phyloP scores from a whole-genome alignment of 2,888 invertebrate genomes.

The Arge pagana region DNA sequence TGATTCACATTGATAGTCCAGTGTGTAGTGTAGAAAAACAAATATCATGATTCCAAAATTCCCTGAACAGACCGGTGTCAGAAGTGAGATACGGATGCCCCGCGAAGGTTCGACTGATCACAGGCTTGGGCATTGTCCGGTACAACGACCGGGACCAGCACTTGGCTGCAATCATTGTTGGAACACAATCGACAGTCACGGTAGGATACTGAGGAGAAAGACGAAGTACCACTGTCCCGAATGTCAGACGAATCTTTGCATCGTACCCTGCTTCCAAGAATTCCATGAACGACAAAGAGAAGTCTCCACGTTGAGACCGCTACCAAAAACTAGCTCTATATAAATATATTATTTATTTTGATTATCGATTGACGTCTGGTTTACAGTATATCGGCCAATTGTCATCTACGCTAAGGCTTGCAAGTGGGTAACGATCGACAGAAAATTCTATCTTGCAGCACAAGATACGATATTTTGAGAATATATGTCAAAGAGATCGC shows the following conservation, averaged over 20 bases:
- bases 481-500: too few species aligned
- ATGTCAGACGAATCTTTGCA: slow-evolving; percentile 86
- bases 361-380: neutral
- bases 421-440: too few species aligned
- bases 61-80: slow-evolving; percentile 16
- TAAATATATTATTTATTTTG: slow-evolving; percentile 29
- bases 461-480: too few species aligned
- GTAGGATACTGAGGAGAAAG: slow-evolving; percentile 80
- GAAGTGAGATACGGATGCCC: slow-evolving; percentile 14
- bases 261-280: slow-evolving; percentile 88
- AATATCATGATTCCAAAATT: too few species aligned
- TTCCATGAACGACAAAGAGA: slow-evolving; percentile 71
- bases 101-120: slow-evolving; percentile 44
- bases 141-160: slow-evolving; percentile 80
- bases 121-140: slow-evolving; percentile 82
- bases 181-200: slow-evolving; percentile 86
- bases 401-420: neutral
- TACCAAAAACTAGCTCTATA: slow-evolving; percentile 50
- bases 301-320: slow-evolving; percentile 36
- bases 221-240: slow-evolving; percentile 91
- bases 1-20: too few species aligned
- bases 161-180: slow-evolving; percentile 89
- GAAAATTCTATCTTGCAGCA: too few species aligned
- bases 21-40: slow-evolving; percentile 18
- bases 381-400: neutral